Conservation (phyloP, 2,888 invertebrate genomes). For the Rotaria socialis region DNA sequence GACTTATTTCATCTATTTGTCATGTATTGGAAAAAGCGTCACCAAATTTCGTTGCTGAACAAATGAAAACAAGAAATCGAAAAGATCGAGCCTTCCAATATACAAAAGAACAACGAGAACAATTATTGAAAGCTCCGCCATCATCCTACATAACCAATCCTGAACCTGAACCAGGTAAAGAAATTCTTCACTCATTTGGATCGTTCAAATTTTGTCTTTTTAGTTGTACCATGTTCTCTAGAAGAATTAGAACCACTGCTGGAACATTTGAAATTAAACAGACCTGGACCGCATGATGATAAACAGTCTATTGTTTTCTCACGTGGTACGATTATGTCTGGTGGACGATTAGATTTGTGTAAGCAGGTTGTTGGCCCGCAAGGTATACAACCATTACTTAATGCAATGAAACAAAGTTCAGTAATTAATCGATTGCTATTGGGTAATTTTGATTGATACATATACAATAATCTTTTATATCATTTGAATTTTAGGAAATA, state of each 20-base stretch:
- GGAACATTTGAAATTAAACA: constrained; percentile 37
- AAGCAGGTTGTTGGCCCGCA: constrained; percentile 43
- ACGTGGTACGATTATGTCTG: constrained; percentile 35
- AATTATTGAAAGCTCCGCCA: constrained; percentile 26
- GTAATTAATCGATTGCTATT: constrained; percentile 16
- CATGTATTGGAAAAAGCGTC: neutral
- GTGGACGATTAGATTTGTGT: constrained; percentile 42
- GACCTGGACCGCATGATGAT: neutral
- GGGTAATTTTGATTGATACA: too few species aligned
- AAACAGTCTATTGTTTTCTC: constrained; percentile 10
- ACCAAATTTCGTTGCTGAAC: neutral
- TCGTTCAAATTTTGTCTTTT: too few species aligned
- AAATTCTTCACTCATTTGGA: neutral
- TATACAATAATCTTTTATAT: too few species aligned
- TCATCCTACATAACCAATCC: constrained; percentile 38
- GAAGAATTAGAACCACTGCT: constrained; percentile 38
- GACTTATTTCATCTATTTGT: constrained; percentile 23
- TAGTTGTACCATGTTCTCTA: neutral
- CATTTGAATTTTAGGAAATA: constrained; percentile 36
- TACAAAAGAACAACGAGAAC: neutral
- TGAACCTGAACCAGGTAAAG: constrained; percentile 37
- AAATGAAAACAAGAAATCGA: too few species aligned
- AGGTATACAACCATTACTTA: constrained; percentile 36
- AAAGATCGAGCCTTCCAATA: too few species aligned
- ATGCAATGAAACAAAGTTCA: constrained; percentile 19